Evolutionary conservation across 2,888 invertebrate species (phyloP).

Genomic region (Panzeria rudis): DNA sequence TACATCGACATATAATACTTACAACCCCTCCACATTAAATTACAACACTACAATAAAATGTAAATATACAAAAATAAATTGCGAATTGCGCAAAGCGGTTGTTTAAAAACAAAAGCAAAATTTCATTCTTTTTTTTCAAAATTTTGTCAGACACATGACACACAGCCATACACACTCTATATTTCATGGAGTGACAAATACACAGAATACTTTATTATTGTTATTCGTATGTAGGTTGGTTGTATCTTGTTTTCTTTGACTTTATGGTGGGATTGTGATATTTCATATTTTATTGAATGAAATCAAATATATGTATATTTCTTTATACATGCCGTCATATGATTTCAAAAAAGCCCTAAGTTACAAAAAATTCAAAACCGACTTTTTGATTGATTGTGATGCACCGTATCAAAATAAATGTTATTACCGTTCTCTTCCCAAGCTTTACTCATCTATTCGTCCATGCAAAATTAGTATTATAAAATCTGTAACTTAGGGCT

Average conservation of each 20-base stretch:
- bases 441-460: too few relatives aligned
- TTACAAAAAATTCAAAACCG: too few relatives aligned
- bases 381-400: too few relatives aligned
- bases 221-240: constrained; percentile 32
- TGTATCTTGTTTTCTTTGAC: constrained; percentile 42
- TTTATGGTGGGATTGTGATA: constrained; percentile 55
- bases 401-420: too few relatives aligned
- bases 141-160: constrained; percentile 40
- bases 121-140: constrained; percentile 39
- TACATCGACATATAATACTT: constrained; percentile 1
- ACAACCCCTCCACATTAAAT: constrained; percentile 56
- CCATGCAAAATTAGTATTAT: too few relatives aligned
- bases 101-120: constrained; percentile 61
- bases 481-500: too few relatives aligned
- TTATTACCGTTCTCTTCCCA: too few relatives aligned
- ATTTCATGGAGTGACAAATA: constrained; percentile 27
- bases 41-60: constrained; percentile 51
- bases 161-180: constrained; percentile 18
- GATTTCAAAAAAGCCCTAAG: neutral
- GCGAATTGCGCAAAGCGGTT: constrained; percentile 68
- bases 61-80: constrained; percentile 58
- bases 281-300: constrained; percentile 69
- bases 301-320: constrained; percentile 33
- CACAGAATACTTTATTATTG: constrained; percentile 21
- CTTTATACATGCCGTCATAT: neutral